Conservation (phyloP, 2,797 vertebrate genomes). For the Dipus sagitta region DNA sequence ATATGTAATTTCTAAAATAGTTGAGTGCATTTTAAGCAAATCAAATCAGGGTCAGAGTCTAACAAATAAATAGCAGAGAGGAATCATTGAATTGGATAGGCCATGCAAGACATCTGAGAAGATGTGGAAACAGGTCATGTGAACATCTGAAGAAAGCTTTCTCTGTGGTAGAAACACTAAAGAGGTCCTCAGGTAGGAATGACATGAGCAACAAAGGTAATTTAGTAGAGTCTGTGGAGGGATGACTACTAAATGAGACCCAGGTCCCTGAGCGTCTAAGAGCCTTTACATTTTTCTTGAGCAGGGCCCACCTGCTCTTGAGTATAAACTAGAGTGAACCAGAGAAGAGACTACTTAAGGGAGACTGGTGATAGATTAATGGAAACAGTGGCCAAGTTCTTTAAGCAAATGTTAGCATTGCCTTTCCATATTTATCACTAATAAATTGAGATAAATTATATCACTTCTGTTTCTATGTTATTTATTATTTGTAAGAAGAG, state of each 20-base stretch:
- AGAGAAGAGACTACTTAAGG: neutral
- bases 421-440: constrained; percentile 9
- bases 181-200: neutral
- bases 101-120: neutral
- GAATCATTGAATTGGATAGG: neutral
- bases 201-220: neutral
- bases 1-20: neutral
- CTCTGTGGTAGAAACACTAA: no score
- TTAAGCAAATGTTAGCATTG: neutral
- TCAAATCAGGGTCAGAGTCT: neutral
- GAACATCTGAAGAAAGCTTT: constrained; percentile 16
- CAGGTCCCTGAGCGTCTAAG: neutral
- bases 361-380: neutral
- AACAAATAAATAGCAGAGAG: neutral
- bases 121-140: neutral
- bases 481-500: constrained; percentile 57
- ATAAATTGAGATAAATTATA: neutral
- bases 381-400: neutral
- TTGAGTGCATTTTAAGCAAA: constrained; percentile 19
- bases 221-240: neutral
- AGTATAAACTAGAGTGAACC: neutral
- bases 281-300: neutral
- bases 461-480: constrained; percentile 41
- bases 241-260: neutral
- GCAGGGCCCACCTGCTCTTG: no score